phyloP scores from a whole-genome alignment of 2,888 invertebrate species.

The Mimumesa dahlbomi region DNA sequence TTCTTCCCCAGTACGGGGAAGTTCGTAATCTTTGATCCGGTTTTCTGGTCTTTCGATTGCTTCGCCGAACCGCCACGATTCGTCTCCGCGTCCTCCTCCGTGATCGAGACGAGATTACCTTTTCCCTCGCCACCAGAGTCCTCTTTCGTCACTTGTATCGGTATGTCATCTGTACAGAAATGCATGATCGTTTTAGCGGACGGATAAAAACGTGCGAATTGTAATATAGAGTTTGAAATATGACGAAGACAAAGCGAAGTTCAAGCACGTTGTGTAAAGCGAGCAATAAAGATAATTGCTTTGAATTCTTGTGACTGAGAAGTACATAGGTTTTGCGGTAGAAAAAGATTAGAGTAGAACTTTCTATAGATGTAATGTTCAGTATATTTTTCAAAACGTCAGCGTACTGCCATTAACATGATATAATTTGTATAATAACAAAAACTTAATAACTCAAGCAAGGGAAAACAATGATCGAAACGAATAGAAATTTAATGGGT shows the following conservation, averaged over 20 bases:
- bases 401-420: no score
- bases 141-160: conserved; percentile 89
- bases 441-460: background rate
- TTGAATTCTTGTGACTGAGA: conserved; percentile 1
- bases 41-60: conserved; percentile 82
- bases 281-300: conserved; percentile 6
- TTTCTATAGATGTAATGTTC: no score
- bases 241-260: conserved; percentile 6
- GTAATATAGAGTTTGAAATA: conserved; percentile 4
- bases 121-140: conserved; percentile 82
- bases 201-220: no score
- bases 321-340: no score
- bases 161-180: conserved; percentile 89
- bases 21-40: conserved; percentile 83
- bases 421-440: no score
- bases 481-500: background rate
- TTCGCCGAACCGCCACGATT: conserved; percentile 82
- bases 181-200: background rate
- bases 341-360: no score
- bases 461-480: no score
- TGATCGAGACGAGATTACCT: conserved; percentile 85
- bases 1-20: conserved; percentile 86
- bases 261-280: conserved; percentile 23
- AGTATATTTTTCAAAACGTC: no score
- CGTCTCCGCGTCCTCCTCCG: conserved; percentile 84